Base-by-base conservation (phyloP, 2,888 invertebrate species). In the Notocelia uddmanniana region DNA sequence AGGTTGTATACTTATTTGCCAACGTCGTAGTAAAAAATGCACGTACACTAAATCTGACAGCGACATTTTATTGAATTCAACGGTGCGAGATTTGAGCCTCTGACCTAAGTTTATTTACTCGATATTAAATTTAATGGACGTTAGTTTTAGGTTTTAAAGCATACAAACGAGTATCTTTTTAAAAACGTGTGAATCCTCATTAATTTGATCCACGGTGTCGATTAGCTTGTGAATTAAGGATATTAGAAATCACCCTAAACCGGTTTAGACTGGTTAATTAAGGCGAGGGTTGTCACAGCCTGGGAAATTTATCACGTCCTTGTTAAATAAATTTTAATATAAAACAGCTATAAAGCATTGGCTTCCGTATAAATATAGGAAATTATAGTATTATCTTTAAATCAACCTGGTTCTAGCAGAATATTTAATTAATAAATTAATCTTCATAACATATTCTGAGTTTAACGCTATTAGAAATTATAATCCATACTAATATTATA, bases 321-420 rank as follows among this genome's bases (percentile, higher is more conserved):
- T 66, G 70, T 66, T 66, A 52, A 66, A 64, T 70, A 52, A 63
- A 64, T 70, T 64, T 68, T 37, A 68, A 52, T 60, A 59, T 37
- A 50, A 68, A 68, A 37, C 19, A 52, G 59, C 34, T 52, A 59
- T 68, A 59, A 59, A 37, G 50, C 58, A 59, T 68, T 13, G 23
- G 52, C 50, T 52, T 64, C 52, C n/a, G 52, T 68, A 34, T 41
- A 68, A 59, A 50, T 59, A 68, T 59, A 37, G 21, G 50, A 50
- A 41, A 34, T 62, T 15, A 26, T 8, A 45, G 13, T 58, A 48
- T 37, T 68, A 41, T 37, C 37, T 50, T 68, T 18, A 18, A 31
- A 13, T 64, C 21, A 21, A 64, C 52, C 52, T 52, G 0, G 21
- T 64, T 64, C 6, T 52, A 21, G 10, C 8, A 19, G 8, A 48